These are phyloP conservation scores for Cenopis cana DNA, from an alignment of 2,888 invertebrate genomes.

Conservation along the genomic window DNA sequence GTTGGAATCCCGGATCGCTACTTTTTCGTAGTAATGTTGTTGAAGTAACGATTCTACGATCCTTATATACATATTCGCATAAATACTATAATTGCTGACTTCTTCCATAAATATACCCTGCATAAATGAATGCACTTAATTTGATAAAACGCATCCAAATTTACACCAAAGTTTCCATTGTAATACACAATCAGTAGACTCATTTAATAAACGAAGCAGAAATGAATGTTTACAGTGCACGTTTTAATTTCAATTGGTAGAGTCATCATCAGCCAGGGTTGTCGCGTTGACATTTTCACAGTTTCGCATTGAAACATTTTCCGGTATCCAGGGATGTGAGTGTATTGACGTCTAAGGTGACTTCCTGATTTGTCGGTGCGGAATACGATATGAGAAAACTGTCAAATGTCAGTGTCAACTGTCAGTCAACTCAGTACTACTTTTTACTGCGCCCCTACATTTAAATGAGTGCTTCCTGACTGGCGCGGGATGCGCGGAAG, in stretches of 20 bases:
- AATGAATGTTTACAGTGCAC: conserved; percentile 47
- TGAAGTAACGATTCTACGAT: too few species aligned
- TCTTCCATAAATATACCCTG: not conserved
- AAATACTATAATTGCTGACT: not conserved
- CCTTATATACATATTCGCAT: too few species aligned
- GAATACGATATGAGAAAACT: too few species aligned
- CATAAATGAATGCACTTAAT: not conserved
- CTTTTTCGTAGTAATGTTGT: too few species aligned
- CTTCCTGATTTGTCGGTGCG: too few species aligned
- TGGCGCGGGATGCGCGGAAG: too few species aligned
- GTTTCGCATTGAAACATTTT: conserved; percentile 6
- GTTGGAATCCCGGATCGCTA: too few species aligned
- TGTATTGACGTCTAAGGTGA: not conserved
- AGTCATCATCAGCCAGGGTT: conserved; percentile 51
- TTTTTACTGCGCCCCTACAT: too few species aligned
- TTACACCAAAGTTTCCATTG: conserved; percentile 1
- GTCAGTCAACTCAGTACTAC: too few species aligned
- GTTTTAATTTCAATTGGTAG: conserved; percentile 54
- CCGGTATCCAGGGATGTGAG: not conserved
- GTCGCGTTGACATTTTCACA: too few species aligned
- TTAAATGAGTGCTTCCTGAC: too few species aligned
- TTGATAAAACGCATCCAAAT: not conserved
- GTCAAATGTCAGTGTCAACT: too few species aligned
- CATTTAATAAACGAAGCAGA: conserved; percentile 34
- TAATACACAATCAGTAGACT: conserved; percentile 14